Conservation (phyloP, 2,113 vertebrate species). For the Sinosuthora webbiana region DNA sequence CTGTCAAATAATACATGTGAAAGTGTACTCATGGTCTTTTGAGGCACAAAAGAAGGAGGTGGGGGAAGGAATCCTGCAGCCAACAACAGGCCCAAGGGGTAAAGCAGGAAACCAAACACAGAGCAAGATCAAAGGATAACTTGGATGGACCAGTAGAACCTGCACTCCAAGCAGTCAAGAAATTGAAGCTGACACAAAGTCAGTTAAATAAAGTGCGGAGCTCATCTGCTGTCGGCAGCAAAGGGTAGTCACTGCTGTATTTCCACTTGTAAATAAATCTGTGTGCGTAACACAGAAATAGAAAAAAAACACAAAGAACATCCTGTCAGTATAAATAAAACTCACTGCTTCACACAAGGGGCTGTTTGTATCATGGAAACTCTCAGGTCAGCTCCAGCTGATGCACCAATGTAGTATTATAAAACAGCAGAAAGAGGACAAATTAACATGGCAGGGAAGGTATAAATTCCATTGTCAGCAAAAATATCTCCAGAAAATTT, state of each 20-base stretch:
- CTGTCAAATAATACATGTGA: not conserved
- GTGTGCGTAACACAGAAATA: slow-evolving; percentile 50
- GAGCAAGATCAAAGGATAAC: slow-evolving; percentile 56
- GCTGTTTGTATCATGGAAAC: slow-evolving; percentile 10
- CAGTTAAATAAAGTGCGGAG: slow-evolving; percentile 67
- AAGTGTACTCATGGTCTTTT: not conserved
- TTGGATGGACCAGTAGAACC: slow-evolving; percentile 45
- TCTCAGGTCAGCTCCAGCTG: slow-evolving; percentile 24
- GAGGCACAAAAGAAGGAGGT: not conserved
- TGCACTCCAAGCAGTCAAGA: slow-evolving; percentile 38
- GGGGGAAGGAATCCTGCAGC: not conserved
- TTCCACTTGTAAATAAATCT: slow-evolving; percentile 63
- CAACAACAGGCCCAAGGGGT: not conserved
- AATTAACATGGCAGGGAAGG: not conserved
- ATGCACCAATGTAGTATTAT: not conserved
- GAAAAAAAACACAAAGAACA: slow-evolving; percentile 65
- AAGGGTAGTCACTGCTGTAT: slow-evolving; percentile 8
- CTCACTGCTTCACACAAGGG: slow-evolving; percentile 55
- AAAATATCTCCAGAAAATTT: not conserved
- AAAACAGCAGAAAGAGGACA: not conserved
- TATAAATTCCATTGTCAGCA: not conserved
- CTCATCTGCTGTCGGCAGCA: not conserved
- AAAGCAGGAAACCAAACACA: slow-evolving; percentile 22
- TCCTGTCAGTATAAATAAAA: slow-evolving; percentile 72
- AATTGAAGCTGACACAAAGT: slow-evolving; percentile 72